Evolutionary conservation across 1,140 invertebrate genomes (phyloP), one percentile per base, ranked within the genome.

Genomic region (Cydia strobilella): DNA sequence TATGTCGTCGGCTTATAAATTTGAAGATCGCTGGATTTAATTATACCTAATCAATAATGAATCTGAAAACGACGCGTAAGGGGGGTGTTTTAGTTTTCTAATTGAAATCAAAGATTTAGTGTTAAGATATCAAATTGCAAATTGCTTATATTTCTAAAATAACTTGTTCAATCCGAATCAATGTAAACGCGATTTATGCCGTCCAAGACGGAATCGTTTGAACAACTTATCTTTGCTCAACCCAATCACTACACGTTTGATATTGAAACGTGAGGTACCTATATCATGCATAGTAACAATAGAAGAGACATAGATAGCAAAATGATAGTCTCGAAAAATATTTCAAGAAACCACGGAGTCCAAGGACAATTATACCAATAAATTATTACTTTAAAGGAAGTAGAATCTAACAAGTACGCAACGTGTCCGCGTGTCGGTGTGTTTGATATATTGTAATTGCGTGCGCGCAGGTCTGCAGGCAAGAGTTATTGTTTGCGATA

Each of bases 401-500:
- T 23, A 59, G 20, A 45, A 23, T 59, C 54, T 59, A 59, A 59
- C 18, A 23, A 59, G 18, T 59, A n/a, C 54, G 54, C 54, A 59
- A 20, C 9, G 20, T 23, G 54, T 59, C 54, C 6, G 20, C 54
- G 20, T 23, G 54, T 59, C 54, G 6, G 54, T 59, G 20, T 23
- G 54, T 59, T 59, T 59, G 54, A 59, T 59, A 59, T 59, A 59
- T 59, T 59, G 20, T 59, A 59, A 59, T 59, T 59, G 54, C 54
- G 54, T 59, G 10, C 54, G 54, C 54, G 54, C 54, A 59, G 54
- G 5, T 59, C 54, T 59, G 18, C 20, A 54, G n/a, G n/a, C n/a
- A 59, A 59, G 54, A 59, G 54, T 59, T 59, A 59, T 59, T 59
- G 54, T 59, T 59, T 23, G 54, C 54, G 54, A 59, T 59, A 59